These are phyloP conservation scores for Panurus biarmicus DNA, from an alignment of 2,113 vertebrate species.

Conservation along the genomic window DNA sequence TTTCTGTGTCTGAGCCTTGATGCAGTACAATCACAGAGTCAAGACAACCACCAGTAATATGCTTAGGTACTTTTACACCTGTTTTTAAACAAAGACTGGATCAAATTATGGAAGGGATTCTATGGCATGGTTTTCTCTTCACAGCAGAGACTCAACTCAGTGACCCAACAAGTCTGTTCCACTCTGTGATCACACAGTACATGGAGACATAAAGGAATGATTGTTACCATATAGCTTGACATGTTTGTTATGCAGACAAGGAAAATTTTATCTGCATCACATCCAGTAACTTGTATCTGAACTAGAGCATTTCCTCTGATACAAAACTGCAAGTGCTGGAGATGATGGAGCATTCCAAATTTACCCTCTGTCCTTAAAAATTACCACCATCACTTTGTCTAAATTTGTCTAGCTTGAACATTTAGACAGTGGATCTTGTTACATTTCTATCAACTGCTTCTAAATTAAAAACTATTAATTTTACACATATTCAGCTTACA, in stretches of 20 bases:
- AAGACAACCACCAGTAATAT: background rate
- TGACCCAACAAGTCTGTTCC: background rate
- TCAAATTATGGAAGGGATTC: background rate
- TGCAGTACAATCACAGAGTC: background rate
- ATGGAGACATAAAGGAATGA: background rate
- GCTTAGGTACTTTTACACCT: background rate
- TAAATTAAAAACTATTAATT: background rate
- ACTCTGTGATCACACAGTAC: background rate
- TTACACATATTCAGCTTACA: background rate
- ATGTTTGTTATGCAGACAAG: accelerated
- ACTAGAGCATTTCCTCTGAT: background rate
- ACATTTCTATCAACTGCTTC: background rate
- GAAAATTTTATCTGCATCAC: background rate
- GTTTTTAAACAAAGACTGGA: background rate
- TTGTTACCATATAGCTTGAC: background rate
- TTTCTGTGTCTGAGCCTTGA: background rate
- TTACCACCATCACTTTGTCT: background rate
- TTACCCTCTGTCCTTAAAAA: background rate
- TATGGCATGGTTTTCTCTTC: background rate
- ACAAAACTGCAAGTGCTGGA: background rate
- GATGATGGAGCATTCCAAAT: background rate
- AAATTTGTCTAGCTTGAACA: background rate
- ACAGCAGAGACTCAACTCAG: background rate
- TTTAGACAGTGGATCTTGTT: background rate
- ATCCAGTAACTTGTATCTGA: background rate